Evolutionary conservation across 2,797 vertebrate genomes (phyloP).

Genomic region (Limnodromus scolopaceus): DNA sequence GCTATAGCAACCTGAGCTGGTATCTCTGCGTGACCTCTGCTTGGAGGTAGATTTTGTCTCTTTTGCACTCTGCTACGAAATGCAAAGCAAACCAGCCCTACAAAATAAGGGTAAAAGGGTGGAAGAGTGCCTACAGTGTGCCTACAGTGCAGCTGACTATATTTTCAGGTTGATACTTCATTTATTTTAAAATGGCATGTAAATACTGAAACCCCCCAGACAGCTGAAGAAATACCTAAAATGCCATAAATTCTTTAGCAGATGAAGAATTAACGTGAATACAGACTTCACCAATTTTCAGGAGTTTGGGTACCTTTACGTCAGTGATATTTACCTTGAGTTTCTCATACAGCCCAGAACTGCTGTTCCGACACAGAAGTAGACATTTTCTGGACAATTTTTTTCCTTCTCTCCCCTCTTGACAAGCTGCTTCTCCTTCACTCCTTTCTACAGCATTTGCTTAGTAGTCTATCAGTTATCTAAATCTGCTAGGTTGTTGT

Average conservation of each 20-base stretch:
- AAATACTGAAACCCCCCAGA: slow-evolving; percentile 20
- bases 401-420: not conserved
- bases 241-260: slow-evolving; percentile 55
- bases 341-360: not conserved
- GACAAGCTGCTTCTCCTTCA: not conserved
- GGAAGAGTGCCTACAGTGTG: not conserved
- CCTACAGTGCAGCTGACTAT: not conserved
- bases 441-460: not conserved
- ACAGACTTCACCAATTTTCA: not conserved
- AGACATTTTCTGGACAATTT: not conserved
- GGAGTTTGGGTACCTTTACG: not conserved
- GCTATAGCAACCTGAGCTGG: not conserved
- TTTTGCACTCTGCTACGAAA: not conserved
- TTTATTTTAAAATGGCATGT: slow-evolving; percentile 39
- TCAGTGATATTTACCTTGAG: not conserved
- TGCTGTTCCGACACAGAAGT: not conserved
- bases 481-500: slow-evolving; percentile 33
- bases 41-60: not conserved
- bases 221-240: slow-evolving; percentile 42
- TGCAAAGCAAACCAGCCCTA: not conserved
- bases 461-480: slow-evolving; percentile 19
- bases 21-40: not conserved
- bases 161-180: slow-evolving; percentile 8
- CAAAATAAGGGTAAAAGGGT: not conserved
- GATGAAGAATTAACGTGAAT: slow-evolving; percentile 18